These are phyloP conservation scores for Melanostoma scalare DNA, from an alignment of 2,888 invertebrate genomes.

Conservation along the genomic window DNA sequence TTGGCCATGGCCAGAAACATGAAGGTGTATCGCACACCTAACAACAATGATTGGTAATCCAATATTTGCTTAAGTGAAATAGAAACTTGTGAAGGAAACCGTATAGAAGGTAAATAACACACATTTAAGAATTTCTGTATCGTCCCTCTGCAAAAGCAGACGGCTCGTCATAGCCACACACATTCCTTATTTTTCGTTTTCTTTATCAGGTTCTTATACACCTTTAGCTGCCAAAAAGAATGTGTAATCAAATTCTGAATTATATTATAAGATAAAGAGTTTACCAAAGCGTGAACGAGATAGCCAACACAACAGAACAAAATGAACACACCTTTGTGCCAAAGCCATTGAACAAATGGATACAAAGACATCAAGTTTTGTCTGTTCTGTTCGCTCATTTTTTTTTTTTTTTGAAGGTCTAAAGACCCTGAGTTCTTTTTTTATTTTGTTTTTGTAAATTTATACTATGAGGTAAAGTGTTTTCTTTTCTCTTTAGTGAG, in stretches of 20 bases:
- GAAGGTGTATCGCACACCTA: slow-evolving; percentile 14
- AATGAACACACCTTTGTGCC: slow-evolving; percentile 15
- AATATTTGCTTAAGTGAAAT: slow-evolving; percentile 32
- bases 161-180: slow-evolving; percentile 15
- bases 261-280: slow-evolving; percentile 29
- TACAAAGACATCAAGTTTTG: slow-evolving; percentile 11
- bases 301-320: slow-evolving; percentile 24
- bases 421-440: slow-evolving; percentile 20
- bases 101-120: neutral
- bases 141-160: slow-evolving; percentile 37
- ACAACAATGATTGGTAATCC: slow-evolving; percentile 20
- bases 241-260: slow-evolving; percentile 4
- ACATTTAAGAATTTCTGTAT: slow-evolving; percentile 8
- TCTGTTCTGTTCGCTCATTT: slow-evolving; percentile 30
- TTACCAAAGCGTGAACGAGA: slow-evolving; percentile 49
- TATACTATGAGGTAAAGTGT: too few species aligned
- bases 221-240: slow-evolving; percentile 15
- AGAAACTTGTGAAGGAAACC: neutral
- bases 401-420: slow-evolving; percentile 16
- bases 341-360: slow-evolving; percentile 20
- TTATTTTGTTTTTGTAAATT: neutral
- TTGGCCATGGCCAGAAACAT: slow-evolving; percentile 9
- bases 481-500: neutral
- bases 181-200: neutral
- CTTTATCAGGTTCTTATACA: neutral